Evolutionary conservation across 1,140 invertebrate genomes (phyloP), one percentile per base, ranked within the genome.

Genomic region (Bombus impatiens): DNA sequence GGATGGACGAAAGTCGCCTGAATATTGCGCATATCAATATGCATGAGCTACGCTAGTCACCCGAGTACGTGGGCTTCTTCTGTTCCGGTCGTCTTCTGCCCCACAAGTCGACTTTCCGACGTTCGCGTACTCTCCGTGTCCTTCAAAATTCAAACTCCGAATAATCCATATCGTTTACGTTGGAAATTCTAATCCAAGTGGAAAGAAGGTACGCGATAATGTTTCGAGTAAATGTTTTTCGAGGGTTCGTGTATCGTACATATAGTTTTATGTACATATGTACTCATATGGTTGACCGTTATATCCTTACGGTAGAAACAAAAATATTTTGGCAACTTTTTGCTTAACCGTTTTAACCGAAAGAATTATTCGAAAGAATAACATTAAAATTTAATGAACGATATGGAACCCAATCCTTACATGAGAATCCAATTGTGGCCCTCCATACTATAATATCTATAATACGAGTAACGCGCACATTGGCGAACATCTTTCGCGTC

Each of bases 1-100:
- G 68, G 35, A 82, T 82, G 59, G 71, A 80, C 68, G 83, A 80
- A 85, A 80, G 78, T 86, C 76, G 59, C 74, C 28, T 68, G 84
- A 81, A 72, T 62, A 86, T 82, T 42, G 65, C 62, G 53, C 32
- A 37, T 86, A 80, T 85, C 78, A 80, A 80, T 80, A 85, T 85
- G 67, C 83, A 80, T 40, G 83, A 65, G n/a, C 25, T 22, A 28
- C 12, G 32, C 18, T 80, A 35, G 32, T 40, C 6, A 37, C 25
- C 35, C 44, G 44, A n/a, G 65, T 74, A 62, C 9, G 72, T 8
- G 47, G 75, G 42, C 35, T 84, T 28, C 37, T 44, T 5, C 6
- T 28, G 28, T 79, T 72, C 77, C 83, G 83, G 53, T 62, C 42
- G 71, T 79, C 77, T 42, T 71, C 25, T 40, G 83, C 37, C 57